phyloP scores from a whole-genome alignment of 2,888 invertebrate species.

The Caenorhabditis becei region DNA sequence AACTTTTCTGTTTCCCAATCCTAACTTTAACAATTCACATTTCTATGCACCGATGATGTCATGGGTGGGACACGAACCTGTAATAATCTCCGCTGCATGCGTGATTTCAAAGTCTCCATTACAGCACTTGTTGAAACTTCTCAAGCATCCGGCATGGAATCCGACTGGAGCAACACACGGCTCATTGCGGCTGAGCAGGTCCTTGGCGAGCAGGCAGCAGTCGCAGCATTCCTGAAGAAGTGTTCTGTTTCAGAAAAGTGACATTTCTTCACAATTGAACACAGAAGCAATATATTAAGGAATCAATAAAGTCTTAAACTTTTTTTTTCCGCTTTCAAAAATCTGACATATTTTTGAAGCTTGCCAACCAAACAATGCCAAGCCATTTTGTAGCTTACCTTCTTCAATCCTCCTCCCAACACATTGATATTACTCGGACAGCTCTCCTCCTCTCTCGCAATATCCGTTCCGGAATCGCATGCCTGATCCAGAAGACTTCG shows the following conservation, averaged over 20 bases:
- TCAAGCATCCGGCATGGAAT: slow-evolving; percentile 76
- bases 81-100: slow-evolving; percentile 56
- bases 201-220: slow-evolving; percentile 80
- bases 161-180: slow-evolving; percentile 77
- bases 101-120: slow-evolving; percentile 64
- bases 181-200: slow-evolving; percentile 74
- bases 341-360: no score
- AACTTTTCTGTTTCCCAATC: no score
- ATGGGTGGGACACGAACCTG: no score
- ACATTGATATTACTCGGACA: slow-evolving; percentile 72
- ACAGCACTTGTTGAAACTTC: slow-evolving; percentile 80
- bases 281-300: no score
- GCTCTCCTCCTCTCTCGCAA: slow-evolving; percentile 67
- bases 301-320: no score
- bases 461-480: slow-evolving; percentile 72
- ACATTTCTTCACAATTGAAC: no score
- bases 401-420: slow-evolving; percentile 78
- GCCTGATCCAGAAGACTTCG: slow-evolving; percentile 77
- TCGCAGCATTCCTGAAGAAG: slow-evolving; percentile 80
- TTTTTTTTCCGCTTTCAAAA: no score
- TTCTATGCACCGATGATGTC: no score
- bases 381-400: slow-evolving; percentile 55
- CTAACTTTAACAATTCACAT: no score
- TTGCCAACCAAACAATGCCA: no score
- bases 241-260: neutral